Evolutionary conservation across 2,888 invertebrate species (phyloP).

Genomic region (Beris chalybata): DNA sequence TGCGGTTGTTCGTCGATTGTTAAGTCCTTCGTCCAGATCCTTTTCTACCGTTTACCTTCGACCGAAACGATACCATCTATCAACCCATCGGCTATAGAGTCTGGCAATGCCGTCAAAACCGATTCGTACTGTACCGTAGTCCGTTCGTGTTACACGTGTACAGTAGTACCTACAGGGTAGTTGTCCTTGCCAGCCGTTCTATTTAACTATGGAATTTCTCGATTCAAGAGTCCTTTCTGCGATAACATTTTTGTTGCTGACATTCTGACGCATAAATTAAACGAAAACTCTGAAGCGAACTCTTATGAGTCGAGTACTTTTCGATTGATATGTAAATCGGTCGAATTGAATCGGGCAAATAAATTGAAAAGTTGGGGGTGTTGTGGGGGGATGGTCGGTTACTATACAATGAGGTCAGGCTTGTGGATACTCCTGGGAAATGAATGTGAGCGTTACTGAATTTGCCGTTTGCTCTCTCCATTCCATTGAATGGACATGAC

Average conservation of each 20-base stretch:
- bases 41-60: background rate
- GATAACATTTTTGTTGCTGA: constrained; percentile 24
- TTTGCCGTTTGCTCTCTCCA: background rate
- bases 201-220: background rate
- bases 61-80: background rate
- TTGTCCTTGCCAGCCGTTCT: no score
- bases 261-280: constrained; percentile 26
- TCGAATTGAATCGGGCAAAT: constrained; percentile 25
- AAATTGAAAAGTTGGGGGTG: constrained; percentile 19
- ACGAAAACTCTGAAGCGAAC: constrained; percentile 15
- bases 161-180: no score
- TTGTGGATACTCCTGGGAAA: no score
- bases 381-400: background rate
- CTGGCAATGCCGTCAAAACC: no score
- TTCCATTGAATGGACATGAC: constrained; percentile 24
- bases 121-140: no score
- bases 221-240: constrained; percentile 5
- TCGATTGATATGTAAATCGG: constrained; percentile 31
- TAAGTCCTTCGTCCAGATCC: constrained; percentile 1
- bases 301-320: constrained; percentile 24
- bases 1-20: constrained; percentile 7
- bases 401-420: constrained; percentile 1
- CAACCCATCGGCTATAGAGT: background rate
- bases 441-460: no score
- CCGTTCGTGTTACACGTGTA: no score